Percentiles rank a stretch among this genome's conserved stretches.
phyloP scores from a whole-genome alignment of 2,113 vertebrate genomes.

The Sitta europaea region DNA sequence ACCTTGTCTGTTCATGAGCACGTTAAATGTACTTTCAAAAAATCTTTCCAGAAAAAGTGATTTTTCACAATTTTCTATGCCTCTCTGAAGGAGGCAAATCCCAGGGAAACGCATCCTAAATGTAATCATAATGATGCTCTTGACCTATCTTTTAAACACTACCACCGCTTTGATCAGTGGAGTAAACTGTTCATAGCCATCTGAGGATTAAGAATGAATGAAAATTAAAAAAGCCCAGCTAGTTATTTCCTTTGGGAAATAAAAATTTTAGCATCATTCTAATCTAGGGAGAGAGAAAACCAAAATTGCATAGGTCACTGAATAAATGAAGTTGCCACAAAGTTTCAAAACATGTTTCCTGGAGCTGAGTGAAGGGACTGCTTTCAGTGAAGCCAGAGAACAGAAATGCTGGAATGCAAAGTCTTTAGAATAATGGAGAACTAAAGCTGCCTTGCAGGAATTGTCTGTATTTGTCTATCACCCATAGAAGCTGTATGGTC shows the following conservation, averaged over 20 bases:
- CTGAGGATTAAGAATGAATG: not conserved
- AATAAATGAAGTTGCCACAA: not conserved
- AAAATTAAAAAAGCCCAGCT: not conserved
- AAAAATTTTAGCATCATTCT: not conserved
- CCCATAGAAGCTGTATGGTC: not conserved
- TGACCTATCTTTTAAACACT: not conserved
- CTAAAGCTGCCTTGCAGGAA: not conserved
- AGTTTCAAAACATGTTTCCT: not conserved
- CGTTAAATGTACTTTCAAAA: not conserved
- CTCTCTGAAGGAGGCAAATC: not conserved
- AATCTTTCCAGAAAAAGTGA: not conserved
- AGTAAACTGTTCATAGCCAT: not conserved
- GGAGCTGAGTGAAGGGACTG: not conserved
- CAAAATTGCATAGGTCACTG: not conserved
- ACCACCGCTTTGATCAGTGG: not conserved
- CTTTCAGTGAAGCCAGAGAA: not conserved
- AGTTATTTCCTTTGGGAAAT: not conserved
- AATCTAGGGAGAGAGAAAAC: not conserved
- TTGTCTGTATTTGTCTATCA: not conserved
- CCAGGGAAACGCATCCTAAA: not conserved
- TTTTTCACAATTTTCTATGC: not conserved
- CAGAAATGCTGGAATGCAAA: not conserved
- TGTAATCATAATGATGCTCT: not conserved
- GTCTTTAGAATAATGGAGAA: not conserved
- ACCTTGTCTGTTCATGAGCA: not conserved